Evolutionary conservation across 1,140 invertebrate species (phyloP).

Genomic region (Drosophila orena): DNA sequence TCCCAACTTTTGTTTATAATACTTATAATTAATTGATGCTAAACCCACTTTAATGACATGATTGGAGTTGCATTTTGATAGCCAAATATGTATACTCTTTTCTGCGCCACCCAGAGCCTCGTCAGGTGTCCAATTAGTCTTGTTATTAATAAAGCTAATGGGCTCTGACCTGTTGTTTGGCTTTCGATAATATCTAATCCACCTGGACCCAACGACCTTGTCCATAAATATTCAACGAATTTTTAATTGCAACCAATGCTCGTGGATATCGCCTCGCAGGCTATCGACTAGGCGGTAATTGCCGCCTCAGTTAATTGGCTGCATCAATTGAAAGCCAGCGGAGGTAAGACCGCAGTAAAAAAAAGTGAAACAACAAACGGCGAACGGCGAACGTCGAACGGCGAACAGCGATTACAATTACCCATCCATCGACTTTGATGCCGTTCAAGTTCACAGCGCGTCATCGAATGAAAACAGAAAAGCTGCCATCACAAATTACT

Average conservation of each 20-base stretch:
- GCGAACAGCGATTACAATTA: constrained; percentile 22
- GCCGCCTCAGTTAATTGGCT: constrained; percentile 52
- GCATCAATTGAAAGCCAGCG: constrained; percentile 62
- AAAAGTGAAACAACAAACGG: constrained; percentile 1
- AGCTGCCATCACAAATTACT: constrained; percentile 44
- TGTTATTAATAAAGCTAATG: constrained; percentile 21
- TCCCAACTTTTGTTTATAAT: not conserved
- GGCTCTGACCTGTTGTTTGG: constrained; percentile 9
- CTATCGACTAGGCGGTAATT: constrained; percentile 34
- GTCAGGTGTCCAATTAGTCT: not conserved
- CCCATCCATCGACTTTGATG: constrained; percentile 40
- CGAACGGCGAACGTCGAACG: constrained; percentile 13
- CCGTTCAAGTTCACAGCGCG: constrained; percentile 49
- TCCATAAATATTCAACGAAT: constrained; percentile 40
- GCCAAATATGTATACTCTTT: not conserved
- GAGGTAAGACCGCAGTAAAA: constrained; percentile 35
- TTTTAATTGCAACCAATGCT: constrained; percentile 45
- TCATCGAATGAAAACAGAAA: constrained; percentile 34
- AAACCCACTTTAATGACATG: constrained; percentile 1
- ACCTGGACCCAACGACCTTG: constrained; percentile 31
- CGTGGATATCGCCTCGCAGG: constrained; percentile 15
- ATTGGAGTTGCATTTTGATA: not conserved
- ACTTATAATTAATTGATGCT: constrained; percentile 12
- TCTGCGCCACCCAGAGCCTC: not conserved
- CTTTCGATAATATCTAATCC: constrained; percentile 24